Evolutionary conservation across 2,797 vertebrate species (phyloP), one percentile per base, ranked within the genome.

Genomic region (Darevskia mixta): DNA sequence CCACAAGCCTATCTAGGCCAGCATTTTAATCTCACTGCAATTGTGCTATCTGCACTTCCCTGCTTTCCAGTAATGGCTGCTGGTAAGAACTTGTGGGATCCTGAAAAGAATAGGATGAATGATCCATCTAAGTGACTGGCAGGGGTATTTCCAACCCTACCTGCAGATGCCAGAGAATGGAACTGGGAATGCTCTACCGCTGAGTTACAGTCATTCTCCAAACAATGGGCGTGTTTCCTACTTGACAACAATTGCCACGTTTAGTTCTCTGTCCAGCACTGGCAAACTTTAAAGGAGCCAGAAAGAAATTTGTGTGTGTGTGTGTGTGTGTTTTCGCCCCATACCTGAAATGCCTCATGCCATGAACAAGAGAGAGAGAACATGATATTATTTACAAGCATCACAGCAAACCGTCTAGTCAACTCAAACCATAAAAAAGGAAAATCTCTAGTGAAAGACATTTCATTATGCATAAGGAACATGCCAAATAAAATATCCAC

Each of bases 381-480:
- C 43, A 32, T 35, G 78, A 72, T 27, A 87, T 82, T 66, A 66
- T 90, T 94, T 91, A 43, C n/a, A 79, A 93, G 80, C 58, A 86
- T 87, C 84, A 69, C 18, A 86, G 75, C 43, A 38, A 94, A 66
- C n/a, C 0, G 0, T 89, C 92, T 77, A 91, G 58, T 86, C 89
- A 90, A 91, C 67, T 76, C 79, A 73, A 58, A 89, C 67, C 84
- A 76, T 91, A 92, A 93, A 32, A 67, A 25, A 92, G 86, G 82
- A 86, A 93, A 91, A 90, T 93, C 83, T 79, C 86, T 80, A 82
- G 80, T 82, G 45, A 92, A 92, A 92, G 82, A 66, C 1, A 61
- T 91, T 94, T 86, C 92, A 88, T 77, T 88, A 91, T 0, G 45
- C 88, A 94, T 92, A 92, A 83, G 67, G 92, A 94, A 91, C 43